Conservation (phyloP, 2,888 invertebrate genomes). For the Mesorhabditis sp. region DNA sequence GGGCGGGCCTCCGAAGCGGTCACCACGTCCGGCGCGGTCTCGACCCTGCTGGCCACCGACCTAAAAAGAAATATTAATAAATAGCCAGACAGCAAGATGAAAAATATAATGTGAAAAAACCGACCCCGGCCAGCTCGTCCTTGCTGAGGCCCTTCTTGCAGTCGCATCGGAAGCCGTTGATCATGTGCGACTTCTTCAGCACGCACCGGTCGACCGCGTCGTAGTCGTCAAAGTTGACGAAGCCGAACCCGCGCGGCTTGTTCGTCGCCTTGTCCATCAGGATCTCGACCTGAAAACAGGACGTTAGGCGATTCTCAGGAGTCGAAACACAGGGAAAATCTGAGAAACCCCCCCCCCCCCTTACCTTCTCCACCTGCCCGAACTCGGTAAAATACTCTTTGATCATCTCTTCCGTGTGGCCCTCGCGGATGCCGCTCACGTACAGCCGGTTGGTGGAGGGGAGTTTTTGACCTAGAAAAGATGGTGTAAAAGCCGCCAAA, state of each 20-base stretch:
- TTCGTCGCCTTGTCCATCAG: constrained; percentile 48
- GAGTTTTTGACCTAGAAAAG: constrained; percentile 26
- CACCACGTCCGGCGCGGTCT: neutral
- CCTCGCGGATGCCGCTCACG: constrained; percentile 51
- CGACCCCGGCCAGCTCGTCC: constrained; percentile 39
- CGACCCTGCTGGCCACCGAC: neutral
- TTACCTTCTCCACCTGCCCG: constrained; percentile 32
- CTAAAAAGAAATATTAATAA: neutral
- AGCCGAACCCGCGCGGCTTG: constrained; percentile 51
- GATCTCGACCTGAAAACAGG: constrained; percentile 36
- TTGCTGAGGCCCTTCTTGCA: constrained; percentile 54
- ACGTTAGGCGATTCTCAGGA: constrained; percentile 14
- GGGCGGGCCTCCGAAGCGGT: neutral
- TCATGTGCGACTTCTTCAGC: constrained; percentile 39
- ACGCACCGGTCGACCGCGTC: constrained; percentile 52
- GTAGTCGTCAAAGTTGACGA: constrained; percentile 53
- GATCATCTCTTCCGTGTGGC: constrained; percentile 43
- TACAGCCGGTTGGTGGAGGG: constrained; percentile 49
- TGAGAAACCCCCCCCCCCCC: neutral
- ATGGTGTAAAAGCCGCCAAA: constrained; percentile 26
- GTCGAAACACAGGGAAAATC: neutral
- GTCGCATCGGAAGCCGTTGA: constrained; percentile 48
- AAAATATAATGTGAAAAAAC: no score
- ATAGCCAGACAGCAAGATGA: no score
- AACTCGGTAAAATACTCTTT: constrained; percentile 42